Base-by-base conservation (phyloP, 2,797 vertebrate genomes). In the Manis pentadactyla region DNA sequence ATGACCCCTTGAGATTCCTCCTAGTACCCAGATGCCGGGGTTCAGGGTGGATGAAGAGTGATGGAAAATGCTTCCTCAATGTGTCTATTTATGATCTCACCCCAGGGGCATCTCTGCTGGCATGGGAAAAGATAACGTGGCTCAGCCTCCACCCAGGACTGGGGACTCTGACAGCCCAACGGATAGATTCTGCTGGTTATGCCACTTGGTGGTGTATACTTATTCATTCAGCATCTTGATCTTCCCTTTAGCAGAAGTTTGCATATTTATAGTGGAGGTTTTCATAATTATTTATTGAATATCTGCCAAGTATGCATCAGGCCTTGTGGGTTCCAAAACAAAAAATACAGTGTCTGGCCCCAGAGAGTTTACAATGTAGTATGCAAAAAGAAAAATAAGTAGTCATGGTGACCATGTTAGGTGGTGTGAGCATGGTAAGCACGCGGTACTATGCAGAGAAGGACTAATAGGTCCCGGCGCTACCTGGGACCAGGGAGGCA, bases 251-350 rank as follows among this genome's bases (percentile, higher is more conserved):
- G n/a, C n/a, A n/a, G n/a, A n/a, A n/a, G n/a, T n/a, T n/a, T n/a
- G n/a, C n/a, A n/a, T n/a, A n/a, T 42, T 93, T 57, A 39, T 2
- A 42, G 23, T 25, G 53, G 63, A 64, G 31, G n/a, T 34, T 84
- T 94, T 64, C 64, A 68, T 25, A 71, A 51, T 92, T 94, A 53
- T 86, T 79, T 87, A 29, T 75, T 96, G 75, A 92, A 19, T 92
- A 42, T 89, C 39, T 75, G 37, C 31, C 86, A 81, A 51, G 12
- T 55, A 6, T 0, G 5, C 13, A 31, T 66, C 59, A 83, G 37
- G 51, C 55, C 42, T 78, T 78, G 46, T 39, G 46, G 21, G 7
- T n/a, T 88, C 51, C 63, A 77, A 78, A n/a, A 61, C 7, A 77
- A 87, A 89, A 42, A 71, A 51, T 4, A 23, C 2, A 0, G 83